Base-by-base conservation (phyloP, 2,113 vertebrate species). In the Oostethus manadensis region DNA sequence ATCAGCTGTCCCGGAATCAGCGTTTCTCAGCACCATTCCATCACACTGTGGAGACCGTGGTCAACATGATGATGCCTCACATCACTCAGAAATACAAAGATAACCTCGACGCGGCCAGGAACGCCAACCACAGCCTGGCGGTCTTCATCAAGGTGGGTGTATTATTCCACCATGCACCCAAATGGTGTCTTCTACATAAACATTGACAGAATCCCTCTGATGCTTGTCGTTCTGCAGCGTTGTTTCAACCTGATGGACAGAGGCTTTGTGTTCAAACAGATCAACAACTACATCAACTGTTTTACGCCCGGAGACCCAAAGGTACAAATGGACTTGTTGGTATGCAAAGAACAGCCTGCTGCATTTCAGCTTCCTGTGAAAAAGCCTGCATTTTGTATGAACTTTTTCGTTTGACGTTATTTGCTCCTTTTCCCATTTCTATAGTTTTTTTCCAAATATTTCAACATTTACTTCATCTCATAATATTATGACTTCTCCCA, bases 181-280 rank as follows among this genome's bases (percentile, higher is more conserved):
- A 42, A 6, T 18, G 8, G 18, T 14, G 17, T 38, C 4, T 56
- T 20, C 4, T 22, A 1, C n/a, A 6, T 45, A 26, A 60, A 51
- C 58, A 51, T 35, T 67, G 17, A 56, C 17, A 18, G 6, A 23
- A 40, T 8, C 1, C 60, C 54, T 54, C 23, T 56, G 29, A 16
- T 50, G 16, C 48, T n/a, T 26, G 60, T 35, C 13, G 51, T 70
- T 76, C 73, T 68, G 3, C 82, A 99, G 96, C 92, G 93, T 53
- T 98, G 95, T 85, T 98, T 99, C 79, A 98, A 96, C 68, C 92
- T 98, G 67, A 98, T 99, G 97, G 97, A 99, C 71, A 88, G 97
- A 84, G 96, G 96, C 70, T 99, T 99, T 59, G 82, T 93, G 73
- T 98, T 99, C 87, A 98, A 98, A 74, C 96, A 97, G 81, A 99